Evolutionary conservation across 2,888 invertebrate genomes (phyloP).

Genomic region (Heliconius ethilla): DNA sequence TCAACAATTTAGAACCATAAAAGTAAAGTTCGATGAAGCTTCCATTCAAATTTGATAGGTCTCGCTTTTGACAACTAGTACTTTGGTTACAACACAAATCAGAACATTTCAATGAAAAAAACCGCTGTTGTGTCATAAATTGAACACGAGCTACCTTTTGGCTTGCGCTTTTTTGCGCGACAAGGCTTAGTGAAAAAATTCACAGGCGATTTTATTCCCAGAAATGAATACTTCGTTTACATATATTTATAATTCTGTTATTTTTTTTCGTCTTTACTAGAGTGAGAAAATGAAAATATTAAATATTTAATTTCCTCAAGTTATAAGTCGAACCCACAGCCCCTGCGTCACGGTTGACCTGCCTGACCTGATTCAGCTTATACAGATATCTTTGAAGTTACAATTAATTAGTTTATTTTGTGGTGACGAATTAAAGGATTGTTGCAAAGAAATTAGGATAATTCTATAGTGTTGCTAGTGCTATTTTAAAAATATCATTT

Average conservation of each 20-base stretch:
- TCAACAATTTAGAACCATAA: conserved; percentile 69
- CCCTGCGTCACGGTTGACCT: neutral
- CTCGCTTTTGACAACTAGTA: conserved; percentile 18
- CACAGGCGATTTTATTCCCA: neutral
- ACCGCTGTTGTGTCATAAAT: neutral
- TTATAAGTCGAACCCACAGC: neutral
- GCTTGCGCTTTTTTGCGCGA: too few relatives aligned
- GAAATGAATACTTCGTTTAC: too few relatives aligned
- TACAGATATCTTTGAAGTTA: too few relatives aligned
- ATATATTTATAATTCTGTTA: too few relatives aligned
- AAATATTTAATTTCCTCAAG: neutral
- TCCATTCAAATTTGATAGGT: conserved; percentile 15
- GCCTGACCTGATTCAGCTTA: too few relatives aligned
- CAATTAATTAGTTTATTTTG: neutral
- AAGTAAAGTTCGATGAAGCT: conserved; percentile 60
- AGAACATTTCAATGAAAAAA: neutral
- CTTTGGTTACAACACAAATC: conserved; percentile 12
- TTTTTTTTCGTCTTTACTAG: neutral
- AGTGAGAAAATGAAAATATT: neutral
- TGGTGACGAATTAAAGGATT: too few relatives aligned
- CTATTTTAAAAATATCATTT: neutral
- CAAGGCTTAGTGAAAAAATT: too few relatives aligned
- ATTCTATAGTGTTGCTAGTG: neutral
- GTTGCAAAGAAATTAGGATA: neutral
- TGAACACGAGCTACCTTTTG: neutral